Conservation (phyloP, 2,888 invertebrate species). For the Leptogaster cylindrica region DNA sequence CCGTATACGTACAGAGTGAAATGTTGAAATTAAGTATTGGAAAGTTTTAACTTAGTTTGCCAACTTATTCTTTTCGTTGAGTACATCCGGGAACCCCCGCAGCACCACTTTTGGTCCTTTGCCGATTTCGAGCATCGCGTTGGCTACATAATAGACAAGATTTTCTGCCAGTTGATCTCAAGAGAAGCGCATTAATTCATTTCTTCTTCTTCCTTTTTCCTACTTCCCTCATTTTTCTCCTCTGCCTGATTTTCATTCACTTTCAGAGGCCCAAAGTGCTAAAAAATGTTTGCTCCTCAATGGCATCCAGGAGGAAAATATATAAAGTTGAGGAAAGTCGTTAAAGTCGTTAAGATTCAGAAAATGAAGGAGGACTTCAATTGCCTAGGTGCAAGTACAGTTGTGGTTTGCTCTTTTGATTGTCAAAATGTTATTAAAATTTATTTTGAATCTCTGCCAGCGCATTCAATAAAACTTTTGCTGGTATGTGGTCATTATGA, state of each 20-base stretch:
- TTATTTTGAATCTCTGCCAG: constrained; percentile 25
- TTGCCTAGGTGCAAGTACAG: constrained; percentile 35
- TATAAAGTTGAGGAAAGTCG: constrained; percentile 33
- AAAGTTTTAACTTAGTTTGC: constrained; percentile 46
- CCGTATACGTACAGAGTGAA: constrained; percentile 7
- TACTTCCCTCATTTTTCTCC: too few species aligned
- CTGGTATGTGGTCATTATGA: constrained; percentile 26
- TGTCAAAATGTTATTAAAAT: constrained; percentile 33
- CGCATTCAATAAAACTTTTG: constrained; percentile 30
- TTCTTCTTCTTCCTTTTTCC: constrained; percentile 25
- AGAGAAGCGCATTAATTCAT: constrained; percentile 42
- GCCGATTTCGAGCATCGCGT: constrained; percentile 17
- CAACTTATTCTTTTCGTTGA: constrained; percentile 41
- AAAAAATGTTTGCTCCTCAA: constrained; percentile 24
- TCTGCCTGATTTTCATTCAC: constrained; percentile 15
- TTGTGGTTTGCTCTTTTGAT: constrained; percentile 28
- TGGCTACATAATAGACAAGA: constrained; percentile 43
- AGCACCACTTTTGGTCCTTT: not conserved
- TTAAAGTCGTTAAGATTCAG: constrained; percentile 24
- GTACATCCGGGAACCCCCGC: not conserved
- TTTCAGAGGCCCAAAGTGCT: constrained; percentile 23
- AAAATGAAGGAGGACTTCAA: constrained; percentile 15
- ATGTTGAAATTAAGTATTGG: constrained; percentile 47
- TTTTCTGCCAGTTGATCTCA: constrained; percentile 43
- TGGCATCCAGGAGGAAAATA: constrained; percentile 35